Evolutionary conservation across 1,140 invertebrate genomes (phyloP), one percentile per base, ranked within the genome.

Genomic region (Notospermus geniculatus): DNA sequence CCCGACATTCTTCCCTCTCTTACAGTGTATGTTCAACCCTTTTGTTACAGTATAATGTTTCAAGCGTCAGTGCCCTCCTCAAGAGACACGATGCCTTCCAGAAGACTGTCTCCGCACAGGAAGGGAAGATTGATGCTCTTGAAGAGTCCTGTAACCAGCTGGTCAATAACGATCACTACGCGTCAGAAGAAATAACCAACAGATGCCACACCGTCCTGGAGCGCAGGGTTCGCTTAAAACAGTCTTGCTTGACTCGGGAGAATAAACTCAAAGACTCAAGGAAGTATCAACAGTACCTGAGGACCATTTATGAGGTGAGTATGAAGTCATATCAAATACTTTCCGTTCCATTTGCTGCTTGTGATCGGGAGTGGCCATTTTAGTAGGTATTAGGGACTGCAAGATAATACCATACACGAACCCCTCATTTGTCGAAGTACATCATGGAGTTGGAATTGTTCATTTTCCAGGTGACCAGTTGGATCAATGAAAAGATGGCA

Each of bases 71-170:
- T 80, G 93, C 93, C 5, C 78, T 99, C 50, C 91, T 98, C 30
- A 98, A 98, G 82, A 98, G 98, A 76, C 96, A 98, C 79, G 95
- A 98, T 78, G 95, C 98, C 80, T 99, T 99, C 79, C 95, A 98
- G 79, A 98, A 98, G 81, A 95, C 93, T 4, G 83, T 98, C 0
- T 92, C 92, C 17, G 95, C 95, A 13, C 96, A 99, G 73, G 94
- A 97, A 76, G 95, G 98, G 74, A 97, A 97, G 82, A 97, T 98
- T 66, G 95, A 78, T 19, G 73, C 75, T 28, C 76, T 98, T 22
- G 94, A 97, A 77, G 93, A 97, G 74, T 97, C 97, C 82, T 95
- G 95, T 9, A 90, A 92, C 2, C 92, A 93, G 63, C 72, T 85
- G 7, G 93, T 97, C 67, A 91, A 95, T 80, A 93, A 94, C 1